A percentile compares a stretch with the other conserved stretches of the same genome.
These are phyloP conservation scores for Notodonta ziczac DNA, from an alignment of 2,888 invertebrate genomes.

Conservation along the genomic window DNA sequence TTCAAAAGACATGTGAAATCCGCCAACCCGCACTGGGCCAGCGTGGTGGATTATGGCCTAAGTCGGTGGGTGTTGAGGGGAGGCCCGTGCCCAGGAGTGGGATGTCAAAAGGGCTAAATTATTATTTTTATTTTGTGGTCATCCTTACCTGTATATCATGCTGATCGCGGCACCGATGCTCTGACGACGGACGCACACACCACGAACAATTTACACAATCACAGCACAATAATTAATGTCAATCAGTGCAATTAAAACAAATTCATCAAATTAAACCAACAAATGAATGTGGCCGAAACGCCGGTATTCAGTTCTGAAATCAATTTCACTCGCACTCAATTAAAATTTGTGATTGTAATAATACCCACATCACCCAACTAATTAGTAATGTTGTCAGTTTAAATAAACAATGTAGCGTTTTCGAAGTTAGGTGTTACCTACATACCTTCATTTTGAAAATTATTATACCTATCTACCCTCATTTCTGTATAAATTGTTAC, in stretches of 20 bases:
- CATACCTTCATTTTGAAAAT: no score
- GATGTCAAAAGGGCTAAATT: no score
- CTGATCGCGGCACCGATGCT: background rate
- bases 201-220: background rate
- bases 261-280: background rate
- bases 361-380: background rate
- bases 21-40: no score
- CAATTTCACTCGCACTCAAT: background rate
- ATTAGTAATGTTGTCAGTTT: background rate
- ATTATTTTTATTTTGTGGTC: no score
- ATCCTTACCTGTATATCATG: background rate
- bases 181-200: background rate
- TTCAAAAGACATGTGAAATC: no score
- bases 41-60: no score
- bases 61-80: no score
- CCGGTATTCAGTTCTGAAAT: slow-evolving; percentile 1
- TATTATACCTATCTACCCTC: no score
- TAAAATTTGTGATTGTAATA: background rate
- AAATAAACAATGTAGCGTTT: no score
- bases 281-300: background rate
- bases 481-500: no score
- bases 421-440: no score
- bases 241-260: slow-evolving; percentile 2
- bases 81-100: no score
- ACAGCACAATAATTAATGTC: background rate